Evolutionary conservation across 2,113 vertebrate species (phyloP).

Genomic region (Lepisosteus oculatus): DNA sequence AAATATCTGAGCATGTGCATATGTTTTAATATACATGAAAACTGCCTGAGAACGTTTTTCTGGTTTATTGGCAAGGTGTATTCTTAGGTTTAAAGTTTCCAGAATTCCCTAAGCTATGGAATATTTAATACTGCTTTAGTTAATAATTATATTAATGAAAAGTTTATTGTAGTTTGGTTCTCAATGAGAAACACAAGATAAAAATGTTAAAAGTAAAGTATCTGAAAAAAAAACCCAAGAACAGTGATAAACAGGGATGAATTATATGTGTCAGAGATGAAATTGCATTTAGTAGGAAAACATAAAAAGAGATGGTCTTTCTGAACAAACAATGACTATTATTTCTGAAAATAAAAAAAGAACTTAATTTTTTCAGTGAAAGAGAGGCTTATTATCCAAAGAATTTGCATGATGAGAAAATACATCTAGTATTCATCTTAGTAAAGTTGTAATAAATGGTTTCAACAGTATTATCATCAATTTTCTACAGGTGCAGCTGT

Average conservation of each 20-base stretch:
- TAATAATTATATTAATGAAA: no score
- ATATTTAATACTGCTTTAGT: no score
- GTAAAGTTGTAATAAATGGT: conserved; percentile 89
- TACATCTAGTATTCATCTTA: conserved; percentile 77
- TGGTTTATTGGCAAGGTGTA: no score
- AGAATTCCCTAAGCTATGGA: no score
- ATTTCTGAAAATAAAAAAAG: conserved; percentile 38
- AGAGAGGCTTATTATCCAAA: conserved; percentile 63
- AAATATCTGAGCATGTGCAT: no score
- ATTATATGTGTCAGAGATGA: conserved; percentile 23
- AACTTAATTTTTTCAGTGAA: conserved; percentile 42
- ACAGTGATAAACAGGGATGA: conserved; percentile 15
- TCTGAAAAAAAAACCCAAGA: not conserved
- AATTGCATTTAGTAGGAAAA: conserved; percentile 19
- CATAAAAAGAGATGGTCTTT: conserved; percentile 33
- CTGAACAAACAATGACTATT: conserved; percentile 31
- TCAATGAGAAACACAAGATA: no score
- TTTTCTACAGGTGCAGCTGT: conserved; percentile 83
- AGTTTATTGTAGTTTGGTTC: no score
- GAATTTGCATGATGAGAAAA: conserved; percentile 84
- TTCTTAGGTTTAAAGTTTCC: no score
- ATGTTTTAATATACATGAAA: no score
- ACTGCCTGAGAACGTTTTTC: no score
- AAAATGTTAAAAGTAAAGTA: not conserved
- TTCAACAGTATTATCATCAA: conserved; percentile 89